Conservation (phyloP, 2,797 vertebrate genomes). For the Synanceia verrucosa region DNA sequence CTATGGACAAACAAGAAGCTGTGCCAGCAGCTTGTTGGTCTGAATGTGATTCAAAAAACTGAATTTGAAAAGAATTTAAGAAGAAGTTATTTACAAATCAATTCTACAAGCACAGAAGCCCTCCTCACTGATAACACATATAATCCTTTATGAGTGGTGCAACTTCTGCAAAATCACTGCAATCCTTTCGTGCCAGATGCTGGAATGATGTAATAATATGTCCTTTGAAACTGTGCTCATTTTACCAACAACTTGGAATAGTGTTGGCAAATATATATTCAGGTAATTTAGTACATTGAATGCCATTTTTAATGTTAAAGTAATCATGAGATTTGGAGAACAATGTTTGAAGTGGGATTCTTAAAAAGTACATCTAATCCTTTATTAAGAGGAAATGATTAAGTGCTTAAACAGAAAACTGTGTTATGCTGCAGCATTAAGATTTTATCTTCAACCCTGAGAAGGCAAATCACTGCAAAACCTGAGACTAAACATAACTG, state of each 20-base stretch:
- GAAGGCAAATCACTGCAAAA: slow-evolving; percentile 20
- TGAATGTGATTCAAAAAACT: slow-evolving; percentile 52
- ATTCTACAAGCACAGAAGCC: slow-evolving; percentile 44
- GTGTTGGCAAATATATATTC: not conserved
- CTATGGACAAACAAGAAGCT: slow-evolving; percentile 45
- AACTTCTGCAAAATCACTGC: slow-evolving; percentile 44
- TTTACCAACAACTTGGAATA: slow-evolving; percentile 13
- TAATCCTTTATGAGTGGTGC: slow-evolving; percentile 39
- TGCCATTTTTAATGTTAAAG: not conserved
- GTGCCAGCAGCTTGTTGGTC: slow-evolving; percentile 37
- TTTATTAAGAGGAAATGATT: slow-evolving; percentile 21
- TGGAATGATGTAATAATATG: slow-evolving; percentile 26
- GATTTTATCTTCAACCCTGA: not conserved
- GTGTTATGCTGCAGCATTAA: slow-evolving; percentile 11
- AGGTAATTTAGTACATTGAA: not conserved
- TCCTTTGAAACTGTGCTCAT: slow-evolving; percentile 32
- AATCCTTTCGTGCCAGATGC: slow-evolving; percentile 33
- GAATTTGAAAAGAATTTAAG: slow-evolving; percentile 46
- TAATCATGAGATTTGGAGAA: slow-evolving; percentile 8
- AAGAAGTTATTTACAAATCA: slow-evolving; percentile 58
- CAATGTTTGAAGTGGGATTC: slow-evolving; percentile 13
- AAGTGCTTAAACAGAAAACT: slow-evolving; percentile 18
- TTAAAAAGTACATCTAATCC: slow-evolving; percentile 26
- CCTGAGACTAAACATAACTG: not conserved
- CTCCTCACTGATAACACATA: slow-evolving; percentile 21